Base-by-base conservation (phyloP, 2,797 vertebrate genomes). In the Acridotheres tristis region DNA sequence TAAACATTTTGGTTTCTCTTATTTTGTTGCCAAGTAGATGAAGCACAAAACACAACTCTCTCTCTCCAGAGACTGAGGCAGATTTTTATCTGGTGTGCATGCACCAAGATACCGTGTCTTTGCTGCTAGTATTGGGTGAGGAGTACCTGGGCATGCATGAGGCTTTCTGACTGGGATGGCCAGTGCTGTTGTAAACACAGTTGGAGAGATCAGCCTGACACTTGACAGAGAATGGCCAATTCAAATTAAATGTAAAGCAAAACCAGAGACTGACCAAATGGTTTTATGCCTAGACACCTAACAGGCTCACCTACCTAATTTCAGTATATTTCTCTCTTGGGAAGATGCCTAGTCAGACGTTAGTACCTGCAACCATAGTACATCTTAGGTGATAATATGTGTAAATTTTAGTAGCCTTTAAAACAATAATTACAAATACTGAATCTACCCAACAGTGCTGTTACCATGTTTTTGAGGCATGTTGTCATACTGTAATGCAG, bases 1-100 rank as follows among this genome's bases (percentile, higher is more conserved):
- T 90, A 91, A 96, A 94, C 85, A 90, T 95, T 93, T 90, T 17
- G 10, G 22, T 72, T 84, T 94, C 77, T 94, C 63, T 88, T 87
- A 29, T 45, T 94, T 87, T 90, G 57, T 89, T 96, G 94, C 95
- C 94, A 93, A 91, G 85, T 27, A 78, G 77, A 91, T 81, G 51
- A 11, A 57, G 80, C 61, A 61, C 27, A 85, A 92, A 96, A 76
- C 83, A 79, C 42, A 85, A 38, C 47, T 85, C 38, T 54, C 21
- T 54, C 21, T 86, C 57, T 80, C n/a, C 2, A 4, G 55, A 76
- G 63, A 65, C 34, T 13, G 45, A 84, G 55, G 69, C 73, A 76
- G 83, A 57, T 84, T 76, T 89, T 95, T 61, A 69, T 63, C 32
- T 76, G 57, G 20, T 58, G 50, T 71, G 34, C 62, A 61, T 38